Evolutionary conservation across 1,140 invertebrate genomes (phyloP), one percentile per base, ranked within the genome.

Genomic region (Drosophila serrata): DNA sequence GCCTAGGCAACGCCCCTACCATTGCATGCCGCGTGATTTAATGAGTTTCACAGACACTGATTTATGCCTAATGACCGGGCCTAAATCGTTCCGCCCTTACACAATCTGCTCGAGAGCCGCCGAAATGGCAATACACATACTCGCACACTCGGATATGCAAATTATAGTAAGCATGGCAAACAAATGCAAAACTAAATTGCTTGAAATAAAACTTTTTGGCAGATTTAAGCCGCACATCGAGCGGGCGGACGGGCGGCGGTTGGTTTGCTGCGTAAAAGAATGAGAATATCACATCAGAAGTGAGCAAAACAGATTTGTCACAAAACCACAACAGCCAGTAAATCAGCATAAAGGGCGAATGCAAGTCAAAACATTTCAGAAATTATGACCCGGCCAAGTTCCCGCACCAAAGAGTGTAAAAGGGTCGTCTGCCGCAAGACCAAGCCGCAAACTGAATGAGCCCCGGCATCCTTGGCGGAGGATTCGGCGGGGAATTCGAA

Each of bases 291-390:
- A 74, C 84, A 87, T 87, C 84, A 76, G 73, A 87, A 87, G 84
- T 87, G 84, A 88, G 84, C 84, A 87, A 87, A 87, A 87, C 84
- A 87, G 84, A 87, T 87, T 87, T 87, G 84, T 87, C 84, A 87
- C 84, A 88, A 88, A 84, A 87, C 84, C 84, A 87, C 84, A 87
- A 88, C 84, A 84, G 85, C 80, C 84, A 88, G 85, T 88, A 88
- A 88, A 88, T 88, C 84, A 88, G 84, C 85, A 88, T 88, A 88
- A 88, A 87, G 76, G 84, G 80, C 85, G 76, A 88, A 78, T 88
- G 84, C 84, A 88, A 88, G 84, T 88, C 84, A 90, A 88, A 88
- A 88, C 84, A 88, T 88, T 88, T 88, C 74, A 84, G 76, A 85
- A 88, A 88, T 88, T 88, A 88, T 88, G 84, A 84, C 84, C 85